phyloP scores from a whole-genome alignment of 2,888 invertebrate genomes.

The Gastrophysa polygoni region DNA sequence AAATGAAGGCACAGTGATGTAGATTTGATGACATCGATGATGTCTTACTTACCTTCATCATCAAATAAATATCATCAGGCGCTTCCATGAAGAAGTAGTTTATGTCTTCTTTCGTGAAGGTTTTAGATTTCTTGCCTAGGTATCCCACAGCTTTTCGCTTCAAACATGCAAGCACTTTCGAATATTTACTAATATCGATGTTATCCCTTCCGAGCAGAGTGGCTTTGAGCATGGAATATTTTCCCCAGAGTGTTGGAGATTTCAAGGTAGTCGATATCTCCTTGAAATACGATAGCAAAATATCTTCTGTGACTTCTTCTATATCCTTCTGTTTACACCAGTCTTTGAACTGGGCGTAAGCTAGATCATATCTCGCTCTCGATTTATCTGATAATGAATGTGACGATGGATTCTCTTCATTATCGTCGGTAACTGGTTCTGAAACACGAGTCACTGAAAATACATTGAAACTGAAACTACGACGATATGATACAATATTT shows the following conservation, averaged over 20 bases:
- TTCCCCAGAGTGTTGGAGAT: slow-evolving; percentile 8
- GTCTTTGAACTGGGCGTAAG: slow-evolving; percentile 7
- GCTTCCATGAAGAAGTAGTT: slow-evolving; percentile 13
- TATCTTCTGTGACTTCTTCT: slow-evolving; percentile 5
- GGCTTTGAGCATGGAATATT: slow-evolving; percentile 17
- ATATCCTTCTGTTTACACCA: slow-evolving; percentile 13
- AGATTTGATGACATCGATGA: too few species aligned
- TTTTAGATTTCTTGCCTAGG: slow-evolving; percentile 13
- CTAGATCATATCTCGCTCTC: slow-evolving; percentile 11
- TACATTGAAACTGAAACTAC: too few species aligned
- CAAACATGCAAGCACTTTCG: neutral
- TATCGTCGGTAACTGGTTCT: too few species aligned
- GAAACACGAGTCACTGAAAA: too few species aligned
- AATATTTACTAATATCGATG: slow-evolving; percentile 13
- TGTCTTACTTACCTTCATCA: slow-evolving; percentile 23
- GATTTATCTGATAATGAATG: neutral
- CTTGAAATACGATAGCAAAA: slow-evolving; percentile 9
- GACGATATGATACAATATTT: too few species aligned
- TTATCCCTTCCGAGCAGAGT: slow-evolving; percentile 2
- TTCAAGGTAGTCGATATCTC: slow-evolving; percentile 11
- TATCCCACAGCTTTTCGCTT: slow-evolving; percentile 12
- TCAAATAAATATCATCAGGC: slow-evolving; percentile 5
- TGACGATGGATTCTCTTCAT: too few species aligned
- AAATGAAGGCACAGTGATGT: too few species aligned
- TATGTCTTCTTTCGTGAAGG: slow-evolving; percentile 11